Conservation (phyloP, 2,113 vertebrate genomes). For the Pomatostomus ruficeps region DNA sequence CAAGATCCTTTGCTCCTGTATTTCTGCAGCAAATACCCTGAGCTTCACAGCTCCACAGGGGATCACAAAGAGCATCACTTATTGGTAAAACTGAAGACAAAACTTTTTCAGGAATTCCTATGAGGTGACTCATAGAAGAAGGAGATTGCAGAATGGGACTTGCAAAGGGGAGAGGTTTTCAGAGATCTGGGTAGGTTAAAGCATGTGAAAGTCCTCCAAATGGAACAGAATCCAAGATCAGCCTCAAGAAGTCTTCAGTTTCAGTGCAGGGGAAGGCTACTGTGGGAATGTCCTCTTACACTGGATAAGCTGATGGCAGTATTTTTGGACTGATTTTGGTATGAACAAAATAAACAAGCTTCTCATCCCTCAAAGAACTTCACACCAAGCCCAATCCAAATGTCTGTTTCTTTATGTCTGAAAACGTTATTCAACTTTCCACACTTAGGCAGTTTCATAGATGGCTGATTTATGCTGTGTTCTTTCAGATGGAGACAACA, state of each 20-base stretch:
- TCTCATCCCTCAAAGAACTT: background rate
- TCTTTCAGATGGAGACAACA: background rate
- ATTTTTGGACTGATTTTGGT: background rate
- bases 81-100: background rate
- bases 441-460: background rate
- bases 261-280: background rate
- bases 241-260: background rate
- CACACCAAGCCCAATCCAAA: background rate
- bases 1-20: background rate
- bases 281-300: background rate
- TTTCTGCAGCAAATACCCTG: background rate
- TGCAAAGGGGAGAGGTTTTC: background rate
- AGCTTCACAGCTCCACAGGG: background rate
- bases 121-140: background rate
- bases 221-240: background rate
- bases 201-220: background rate
- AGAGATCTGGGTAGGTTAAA: background rate
- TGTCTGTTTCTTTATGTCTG: background rate
- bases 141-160: background rate
- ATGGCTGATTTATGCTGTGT: background rate
- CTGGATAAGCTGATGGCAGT: background rate
- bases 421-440: background rate
- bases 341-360: background rate
- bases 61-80: slow-evolving; percentile 3
- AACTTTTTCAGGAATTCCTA: background rate